These are phyloP conservation scores for Tinamus major DNA, from an alignment of 2,797 vertebrate genomes.

Conservation along the genomic window DNA sequence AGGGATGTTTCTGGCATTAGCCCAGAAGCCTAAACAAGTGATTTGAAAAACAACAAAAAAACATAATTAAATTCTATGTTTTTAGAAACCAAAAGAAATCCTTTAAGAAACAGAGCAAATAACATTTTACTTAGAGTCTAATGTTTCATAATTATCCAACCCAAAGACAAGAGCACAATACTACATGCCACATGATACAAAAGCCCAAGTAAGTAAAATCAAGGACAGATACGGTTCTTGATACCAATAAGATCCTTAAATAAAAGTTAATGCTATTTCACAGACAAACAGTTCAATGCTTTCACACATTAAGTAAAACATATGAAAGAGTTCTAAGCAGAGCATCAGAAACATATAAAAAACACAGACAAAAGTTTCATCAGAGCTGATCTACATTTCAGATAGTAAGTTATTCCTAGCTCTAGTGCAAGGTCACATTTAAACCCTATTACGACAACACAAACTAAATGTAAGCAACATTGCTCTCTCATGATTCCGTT, in stretches of 20 bases:
- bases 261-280: neutral
- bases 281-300: neutral
- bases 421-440: neutral
- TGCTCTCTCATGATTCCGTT: neutral
- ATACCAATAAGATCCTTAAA: neutral
- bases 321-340: neutral
- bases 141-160: neutral
- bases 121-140: constrained; percentile 6
- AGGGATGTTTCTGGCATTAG: neutral
- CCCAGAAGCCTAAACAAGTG: neutral
- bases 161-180: neutral
- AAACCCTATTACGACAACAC: neutral
- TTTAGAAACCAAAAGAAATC: neutral
- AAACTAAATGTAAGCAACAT: neutral
- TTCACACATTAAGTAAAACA: neutral
- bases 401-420: neutral
- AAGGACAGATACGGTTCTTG: neutral
- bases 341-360: neutral
- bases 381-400: neutral
- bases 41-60: neutral
- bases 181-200: neutral
- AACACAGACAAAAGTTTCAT: neutral
- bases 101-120: neutral
- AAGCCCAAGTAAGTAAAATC: neutral
- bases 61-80: neutral